These are phyloP conservation scores for Ichneumon xanthorius DNA, from an alignment of 2,888 invertebrate genomes.

Conservation along the genomic window DNA sequence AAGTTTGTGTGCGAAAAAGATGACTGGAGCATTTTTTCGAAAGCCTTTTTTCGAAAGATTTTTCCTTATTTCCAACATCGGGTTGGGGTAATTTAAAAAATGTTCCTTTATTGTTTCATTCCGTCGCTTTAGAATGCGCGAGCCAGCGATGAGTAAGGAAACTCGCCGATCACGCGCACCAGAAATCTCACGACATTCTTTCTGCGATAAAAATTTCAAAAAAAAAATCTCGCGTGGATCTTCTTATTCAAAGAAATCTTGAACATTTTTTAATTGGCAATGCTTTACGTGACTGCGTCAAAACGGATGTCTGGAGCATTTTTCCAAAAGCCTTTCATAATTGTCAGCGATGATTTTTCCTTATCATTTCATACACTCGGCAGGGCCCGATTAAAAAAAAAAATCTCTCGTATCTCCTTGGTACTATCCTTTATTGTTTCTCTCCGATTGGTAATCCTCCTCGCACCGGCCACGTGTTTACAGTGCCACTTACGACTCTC, in stretches of 20 bases:
- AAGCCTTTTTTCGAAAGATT: background rate
- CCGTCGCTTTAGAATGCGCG: background rate
- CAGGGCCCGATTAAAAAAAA: background rate
- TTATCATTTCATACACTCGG: background rate
- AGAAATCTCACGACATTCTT: background rate
- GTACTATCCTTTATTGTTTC: slow-evolving; percentile 21
- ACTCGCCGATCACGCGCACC: background rate
- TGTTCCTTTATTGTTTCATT: background rate
- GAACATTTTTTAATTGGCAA: background rate
- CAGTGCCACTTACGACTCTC: slow-evolving; percentile 56
- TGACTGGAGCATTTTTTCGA: no score
- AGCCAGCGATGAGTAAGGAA: background rate
- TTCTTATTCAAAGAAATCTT: background rate
- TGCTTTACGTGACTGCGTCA: no score
- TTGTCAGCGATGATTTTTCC: background rate
- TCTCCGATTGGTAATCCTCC: slow-evolving; percentile 18
- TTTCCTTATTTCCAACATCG: background rate
- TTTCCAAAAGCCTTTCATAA: background rate
- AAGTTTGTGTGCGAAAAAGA: no score
- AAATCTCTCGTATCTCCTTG: background rate
- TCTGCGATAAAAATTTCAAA: no score
- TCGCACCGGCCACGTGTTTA: slow-evolving; percentile 47
- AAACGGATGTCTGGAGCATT: background rate
- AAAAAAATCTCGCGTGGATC: background rate
- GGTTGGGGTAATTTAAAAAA: background rate